These are phyloP conservation scores for Meandrusa payeni DNA, from an alignment of 2,888 invertebrate species.

Conservation along the genomic window DNA sequence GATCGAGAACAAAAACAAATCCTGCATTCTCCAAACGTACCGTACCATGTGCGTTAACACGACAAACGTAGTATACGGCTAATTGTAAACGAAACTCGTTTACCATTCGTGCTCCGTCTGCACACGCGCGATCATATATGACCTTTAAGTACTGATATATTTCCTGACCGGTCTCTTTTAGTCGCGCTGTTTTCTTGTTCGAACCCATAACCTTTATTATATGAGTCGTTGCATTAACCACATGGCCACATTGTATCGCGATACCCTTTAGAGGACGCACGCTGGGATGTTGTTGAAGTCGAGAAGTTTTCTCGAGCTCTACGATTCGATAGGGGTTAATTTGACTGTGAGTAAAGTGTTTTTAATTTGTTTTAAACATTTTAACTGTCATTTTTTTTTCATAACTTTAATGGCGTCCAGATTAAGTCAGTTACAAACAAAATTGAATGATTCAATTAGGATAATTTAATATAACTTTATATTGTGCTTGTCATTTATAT, in stretches of 20 bases:
- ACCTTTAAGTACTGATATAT: constrained; percentile 14
- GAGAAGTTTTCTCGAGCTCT: constrained; percentile 32
- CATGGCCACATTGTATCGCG: constrained; percentile 18
- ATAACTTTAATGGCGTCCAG: too few species aligned
- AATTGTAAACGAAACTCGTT: constrained; percentile 8
- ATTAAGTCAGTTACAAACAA: too few species aligned
- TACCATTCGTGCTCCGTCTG: not conserved
- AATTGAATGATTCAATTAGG: too few species aligned
- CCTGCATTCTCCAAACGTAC: constrained; percentile 1
- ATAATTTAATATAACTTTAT: too few species aligned
- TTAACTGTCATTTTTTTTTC: too few species aligned
- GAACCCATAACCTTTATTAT: constrained; percentile 26
- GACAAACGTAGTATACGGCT: constrained; percentile 3
- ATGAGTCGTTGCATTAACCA: constrained; percentile 13
- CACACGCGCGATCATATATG: not conserved
- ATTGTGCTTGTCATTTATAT: too few species aligned
- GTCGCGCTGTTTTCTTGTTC: constrained; percentile 16
- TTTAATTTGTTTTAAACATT: too few species aligned
- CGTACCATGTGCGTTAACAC: not conserved
- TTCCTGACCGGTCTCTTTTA: constrained; percentile 23
- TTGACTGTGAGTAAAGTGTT: constrained; percentile 44
- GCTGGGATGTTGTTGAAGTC: constrained; percentile 39
- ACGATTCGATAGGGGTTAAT: constrained; percentile 39
- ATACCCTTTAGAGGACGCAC: constrained; percentile 23
- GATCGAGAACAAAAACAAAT: constrained; percentile 1